Conservation (phyloP, 2,888 invertebrate genomes). For the Cancer borealis region DNA sequence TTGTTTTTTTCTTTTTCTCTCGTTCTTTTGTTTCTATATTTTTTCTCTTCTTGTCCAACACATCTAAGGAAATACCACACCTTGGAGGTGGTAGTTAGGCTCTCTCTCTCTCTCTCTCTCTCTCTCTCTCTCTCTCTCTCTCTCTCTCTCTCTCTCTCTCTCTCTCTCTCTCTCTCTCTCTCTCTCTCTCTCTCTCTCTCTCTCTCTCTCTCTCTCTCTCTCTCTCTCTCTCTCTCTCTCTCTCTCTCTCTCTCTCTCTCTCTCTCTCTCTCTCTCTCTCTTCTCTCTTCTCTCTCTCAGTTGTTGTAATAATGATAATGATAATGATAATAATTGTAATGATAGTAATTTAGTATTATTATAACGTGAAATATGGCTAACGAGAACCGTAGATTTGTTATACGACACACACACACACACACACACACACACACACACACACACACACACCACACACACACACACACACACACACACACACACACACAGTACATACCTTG, state of each 20-base stretch:
- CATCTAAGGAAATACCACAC: background rate
- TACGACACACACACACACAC: too few relatives aligned
- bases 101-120: too few relatives aligned
- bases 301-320: background rate
- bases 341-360: too few relatives aligned
- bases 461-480: too few relatives aligned
- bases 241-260: background rate
- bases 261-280: background rate
- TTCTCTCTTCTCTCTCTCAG: background rate
- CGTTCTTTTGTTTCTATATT: background rate
- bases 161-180: constrained; percentile 20
- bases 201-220: too few relatives aligned
- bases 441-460: background rate
- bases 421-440: background rate
- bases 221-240: background rate
- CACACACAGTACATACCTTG: constrained; percentile 78
- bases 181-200: constrained; percentile 13
- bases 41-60: background rate
- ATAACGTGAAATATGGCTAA: too few relatives aligned
- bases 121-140: background rate
- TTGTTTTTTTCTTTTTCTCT: background rate
- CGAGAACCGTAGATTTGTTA: too few relatives aligned
- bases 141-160: constrained; percentile 10
- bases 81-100: background rate
- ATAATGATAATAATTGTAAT: too few relatives aligned